phyloP scores from a whole-genome alignment of 1,140 invertebrate genomes.

The Dufourea novaeangliae region DNA sequence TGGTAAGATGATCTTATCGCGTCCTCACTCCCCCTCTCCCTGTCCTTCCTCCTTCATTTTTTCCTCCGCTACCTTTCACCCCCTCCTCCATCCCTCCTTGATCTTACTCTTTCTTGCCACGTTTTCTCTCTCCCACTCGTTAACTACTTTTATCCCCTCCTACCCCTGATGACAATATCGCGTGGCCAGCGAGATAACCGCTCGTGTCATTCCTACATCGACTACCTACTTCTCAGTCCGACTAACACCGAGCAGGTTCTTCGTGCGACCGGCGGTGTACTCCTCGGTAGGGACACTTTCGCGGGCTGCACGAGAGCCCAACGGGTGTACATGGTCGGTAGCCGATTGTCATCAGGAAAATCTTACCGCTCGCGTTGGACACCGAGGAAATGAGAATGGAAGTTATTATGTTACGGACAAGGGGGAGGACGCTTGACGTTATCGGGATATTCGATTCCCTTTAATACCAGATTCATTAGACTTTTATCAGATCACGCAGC shows the following conservation, averaged over 20 bases:
- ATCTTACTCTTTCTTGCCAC: conserved; percentile 16
- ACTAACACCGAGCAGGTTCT: conserved; percentile 43
- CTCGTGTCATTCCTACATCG: conserved; percentile 81
- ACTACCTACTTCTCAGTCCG: conserved; percentile 67
- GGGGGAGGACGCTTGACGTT: conserved; percentile 36
- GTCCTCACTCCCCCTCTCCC: conserved; percentile 41
- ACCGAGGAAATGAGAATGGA: conserved; percentile 55
- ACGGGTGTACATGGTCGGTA: conserved; percentile 42
- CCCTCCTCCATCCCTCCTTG: background rate
- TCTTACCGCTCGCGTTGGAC: conserved; percentile 49
- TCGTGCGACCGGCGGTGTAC: conserved; percentile 51
- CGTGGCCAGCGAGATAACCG: conserved; percentile 81
- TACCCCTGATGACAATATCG: conserved; percentile 79
- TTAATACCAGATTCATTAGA: conserved; percentile 51
- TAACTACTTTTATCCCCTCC: conserved; percentile 63
- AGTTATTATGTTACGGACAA: conserved; percentile 62
- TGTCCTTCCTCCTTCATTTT: conserved; percentile 52
- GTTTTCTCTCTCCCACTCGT: conserved; percentile 33
- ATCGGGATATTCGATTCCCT: conserved; percentile 50
- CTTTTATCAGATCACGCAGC: conserved; percentile 26
- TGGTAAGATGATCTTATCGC: conserved; percentile 78
- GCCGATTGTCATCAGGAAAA: conserved; percentile 64
- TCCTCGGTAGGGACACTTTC: conserved; percentile 58
- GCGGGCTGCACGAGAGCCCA: conserved; percentile 56
- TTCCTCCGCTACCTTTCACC: conserved; percentile 50